Percentiles rank a stretch among this genome's conserved stretches.
phyloP scores from a whole-genome alignment of 2,888 invertebrate species.

The Exephanes ischioxanthus region DNA sequence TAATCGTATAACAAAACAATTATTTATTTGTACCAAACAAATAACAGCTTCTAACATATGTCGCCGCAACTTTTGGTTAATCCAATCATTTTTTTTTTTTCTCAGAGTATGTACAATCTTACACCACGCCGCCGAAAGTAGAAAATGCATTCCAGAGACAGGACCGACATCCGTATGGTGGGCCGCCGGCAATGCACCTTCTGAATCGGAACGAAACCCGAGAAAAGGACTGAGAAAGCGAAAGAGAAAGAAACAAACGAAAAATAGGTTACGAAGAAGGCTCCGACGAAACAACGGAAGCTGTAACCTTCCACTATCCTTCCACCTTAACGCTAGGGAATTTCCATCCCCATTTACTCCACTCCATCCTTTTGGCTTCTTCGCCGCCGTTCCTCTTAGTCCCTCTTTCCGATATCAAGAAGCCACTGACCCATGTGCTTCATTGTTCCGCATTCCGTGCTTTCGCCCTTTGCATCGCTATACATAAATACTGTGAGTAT shows the following conservation, averaged over 20 bases:
- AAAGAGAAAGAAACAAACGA: slow-evolving; percentile 11
- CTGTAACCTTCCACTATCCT: slow-evolving; percentile 60
- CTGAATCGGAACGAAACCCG: slow-evolving; percentile 17
- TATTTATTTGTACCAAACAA: too few species aligned
- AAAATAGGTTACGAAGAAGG: slow-evolving; percentile 38
- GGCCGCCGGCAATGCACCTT: slow-evolving; percentile 48
- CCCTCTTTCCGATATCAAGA: slow-evolving; percentile 12
- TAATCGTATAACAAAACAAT: too few species aligned
- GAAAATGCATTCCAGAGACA: slow-evolving; percentile 69
- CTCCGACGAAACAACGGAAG: slow-evolving; percentile 57
- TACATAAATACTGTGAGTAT: not conserved
- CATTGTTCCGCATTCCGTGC: slow-evolving; percentile 37
- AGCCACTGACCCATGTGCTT: slow-evolving; percentile 42
- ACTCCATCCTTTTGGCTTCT: slow-evolving; percentile 45
- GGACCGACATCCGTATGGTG: slow-evolving; percentile 12
- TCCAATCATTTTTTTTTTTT: too few species aligned
- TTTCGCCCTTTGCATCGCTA: slow-evolving; percentile 11
- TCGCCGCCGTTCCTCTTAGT: not conserved
- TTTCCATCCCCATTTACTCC: slow-evolving; percentile 59
- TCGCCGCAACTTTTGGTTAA: too few species aligned
- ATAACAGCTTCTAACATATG: too few species aligned
- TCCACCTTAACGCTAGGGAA: slow-evolving; percentile 44
- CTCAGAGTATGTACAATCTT: slow-evolving; percentile 13
- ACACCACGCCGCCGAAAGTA: slow-evolving; percentile 62
- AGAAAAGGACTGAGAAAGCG: slow-evolving; percentile 4